Base-by-base conservation (phyloP, 2,113 vertebrate species). In the Pica pica region DNA sequence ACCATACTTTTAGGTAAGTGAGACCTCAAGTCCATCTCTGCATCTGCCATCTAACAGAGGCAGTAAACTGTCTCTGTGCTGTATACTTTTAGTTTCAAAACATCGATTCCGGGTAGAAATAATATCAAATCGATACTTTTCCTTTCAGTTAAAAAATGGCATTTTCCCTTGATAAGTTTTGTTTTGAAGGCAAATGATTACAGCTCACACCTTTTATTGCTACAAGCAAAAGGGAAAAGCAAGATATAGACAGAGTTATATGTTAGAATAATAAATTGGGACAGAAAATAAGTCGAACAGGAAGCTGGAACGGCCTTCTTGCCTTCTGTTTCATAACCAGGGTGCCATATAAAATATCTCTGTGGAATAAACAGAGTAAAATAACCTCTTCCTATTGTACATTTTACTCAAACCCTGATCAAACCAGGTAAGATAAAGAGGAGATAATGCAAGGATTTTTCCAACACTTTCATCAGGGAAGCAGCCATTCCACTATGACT, bases 41-140 rank as follows among this genome's bases (percentile, higher is more conserved):
- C 47, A 55, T 77, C 83, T 87, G 60, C 57, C 46, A 61, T 94
- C 71, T 92, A 84, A 81, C 57, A 76, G 56, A 84, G 56, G 71
- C 52, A 74, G 80, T 83, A 82, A 75, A 76, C 68, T 83, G 65
- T 91, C 74, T 42, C 73, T 30, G 31, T 61, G 73, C 79, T 93
- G 83, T 89, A 84, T 84, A 73, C 42, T 95, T 97, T 80, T 93
- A 95, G 70, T 97, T 98, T 95, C 86, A 96, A 97, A 97, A 89
- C 23, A 89, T 75, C 65, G 65, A 53, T 83, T 93, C 52, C 83
- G 85, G 71, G 73, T 87, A 90, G 47, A 91, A 97, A 90, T 93
- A 95, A 88, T 82, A 97, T 49, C 63, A 71, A 63, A 73, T 30
- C 37, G 35, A 33, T 89, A 87, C 21, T 8, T 94, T 93, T 94